phyloP scores from a whole-genome alignment of 2,797 vertebrate genomes.

The Tadarida brasiliensis region DNA sequence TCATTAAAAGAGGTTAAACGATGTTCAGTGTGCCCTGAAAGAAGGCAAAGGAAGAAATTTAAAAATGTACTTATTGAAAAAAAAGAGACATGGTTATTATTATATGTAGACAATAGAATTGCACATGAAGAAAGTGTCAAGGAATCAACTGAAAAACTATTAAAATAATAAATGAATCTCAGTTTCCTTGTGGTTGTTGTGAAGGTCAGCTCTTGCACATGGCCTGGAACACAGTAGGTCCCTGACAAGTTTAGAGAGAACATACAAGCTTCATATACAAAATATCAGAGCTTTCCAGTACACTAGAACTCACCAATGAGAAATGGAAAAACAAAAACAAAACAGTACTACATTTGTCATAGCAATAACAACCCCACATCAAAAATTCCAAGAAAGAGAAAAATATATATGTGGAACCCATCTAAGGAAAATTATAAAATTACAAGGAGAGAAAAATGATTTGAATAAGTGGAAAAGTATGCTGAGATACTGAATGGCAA shows the following conservation, averaged over 20 bases:
- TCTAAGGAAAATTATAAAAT: neutral
- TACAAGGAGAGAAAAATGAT: neutral
- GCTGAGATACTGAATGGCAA: neutral
- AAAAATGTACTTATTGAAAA: constrained; percentile 36
- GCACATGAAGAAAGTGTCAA: neutral
- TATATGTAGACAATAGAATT: constrained; percentile 2
- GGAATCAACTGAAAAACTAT: neutral
- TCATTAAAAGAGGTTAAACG: neutral
- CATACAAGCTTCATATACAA: neutral
- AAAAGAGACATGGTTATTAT: neutral
- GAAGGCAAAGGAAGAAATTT: constrained; percentile 17
- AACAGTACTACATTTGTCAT: neutral
- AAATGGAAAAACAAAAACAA: neutral
- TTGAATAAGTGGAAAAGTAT: neutral
- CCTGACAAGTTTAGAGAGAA: neutral
- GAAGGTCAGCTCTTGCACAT: neutral
- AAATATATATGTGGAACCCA: neutral
- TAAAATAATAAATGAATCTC: neutral
- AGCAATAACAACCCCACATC: neutral
- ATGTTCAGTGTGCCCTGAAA: neutral
- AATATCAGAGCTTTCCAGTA: neutral
- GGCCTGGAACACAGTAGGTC: neutral
- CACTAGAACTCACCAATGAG: neutral
- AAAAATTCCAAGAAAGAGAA: constrained; percentile 18
- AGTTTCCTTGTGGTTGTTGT: neutral